Evolutionary conservation across 2,113 vertebrate genomes (phyloP), one percentile per base, ranked within the genome.

Genomic region (Campylorhamphus procurvoides): DNA sequence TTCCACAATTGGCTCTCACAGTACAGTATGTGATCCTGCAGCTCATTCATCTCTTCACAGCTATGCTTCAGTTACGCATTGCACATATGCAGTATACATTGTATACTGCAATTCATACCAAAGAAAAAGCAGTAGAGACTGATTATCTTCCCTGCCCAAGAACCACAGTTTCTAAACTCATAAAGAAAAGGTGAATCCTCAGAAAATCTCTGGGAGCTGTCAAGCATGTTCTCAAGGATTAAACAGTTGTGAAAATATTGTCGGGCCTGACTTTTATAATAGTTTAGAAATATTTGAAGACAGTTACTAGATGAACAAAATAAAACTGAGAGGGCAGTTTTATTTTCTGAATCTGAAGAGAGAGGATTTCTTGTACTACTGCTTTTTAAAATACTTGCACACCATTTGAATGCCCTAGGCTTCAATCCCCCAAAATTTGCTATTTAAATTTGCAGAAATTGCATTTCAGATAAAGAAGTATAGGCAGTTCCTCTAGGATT

Each of bases 401-500:
- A 42, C 4, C 1, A 2, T 40, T 9, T 29, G 10, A 20, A 27
- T 22, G 12, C 55, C 23, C 8, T 20, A 71, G 11, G 6, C 9
- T 55, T 7, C 12, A 86, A 33, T 3, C 0, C 10, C 10, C 5
- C 2, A 25, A 42, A 28, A 62, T 31, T 68, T 64, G 6, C 4
- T 46, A 49, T 28, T 49, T 49, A 69, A 39, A 53, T 88, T 78
- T 67, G 4, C 6, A 71, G 46, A 92, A 74, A 7, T 42, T 42
- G 0, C 9, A 71, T 16, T 62, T 8, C 28, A 72, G 15, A 7
- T 12, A 60, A 42, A 15, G 22, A 44, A 60, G 10, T 6, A 55
- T 6, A 72, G 13, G 4, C 31, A 72, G 7, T 22, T 52, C 12
- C n/a, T 81, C 28, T 31, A 73, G 29, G 44, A 73, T 6, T 44